These are phyloP conservation scores for Corvus cornix DNA, from an alignment of 2,113 vertebrate genomes.

Conservation along the genomic window DNA sequence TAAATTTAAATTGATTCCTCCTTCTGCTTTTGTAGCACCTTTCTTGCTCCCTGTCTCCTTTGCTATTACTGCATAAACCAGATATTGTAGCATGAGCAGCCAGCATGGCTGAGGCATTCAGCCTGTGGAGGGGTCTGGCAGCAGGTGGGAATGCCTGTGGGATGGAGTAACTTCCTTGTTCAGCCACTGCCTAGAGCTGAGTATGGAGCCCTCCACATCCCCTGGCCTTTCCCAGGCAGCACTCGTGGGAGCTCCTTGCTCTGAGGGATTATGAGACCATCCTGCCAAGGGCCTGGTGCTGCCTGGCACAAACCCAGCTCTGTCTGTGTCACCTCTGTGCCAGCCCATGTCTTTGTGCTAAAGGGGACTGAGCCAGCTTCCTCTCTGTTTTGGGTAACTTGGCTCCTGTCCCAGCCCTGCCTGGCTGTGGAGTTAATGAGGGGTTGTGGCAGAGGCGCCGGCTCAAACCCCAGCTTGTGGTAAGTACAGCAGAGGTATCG, in stretches of 20 bases:
- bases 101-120: background rate
- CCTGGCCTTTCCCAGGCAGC: background rate
- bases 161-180: background rate
- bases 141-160: background rate
- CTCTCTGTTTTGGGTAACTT: background rate
- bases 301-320: background rate
- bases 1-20: background rate
- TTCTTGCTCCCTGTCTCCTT: background rate
- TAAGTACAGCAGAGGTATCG: background rate
- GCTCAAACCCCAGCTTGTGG: background rate
- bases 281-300: background rate
- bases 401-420: background rate
- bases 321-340: background rate
- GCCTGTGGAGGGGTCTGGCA: background rate
- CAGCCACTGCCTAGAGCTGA: background rate
- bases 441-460: fast-evolving
- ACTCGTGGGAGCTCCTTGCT: fast-evolving
- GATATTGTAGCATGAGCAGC: background rate
- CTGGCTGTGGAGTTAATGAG: background rate
- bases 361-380: background rate
- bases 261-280: background rate
- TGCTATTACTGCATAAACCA: background rate
- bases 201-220: background rate
- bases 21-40: background rate
- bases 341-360: fast-evolving